Evolutionary conservation across 2,797 vertebrate species (phyloP).

Genomic region (Yasuhikotakia modesta): DNA sequence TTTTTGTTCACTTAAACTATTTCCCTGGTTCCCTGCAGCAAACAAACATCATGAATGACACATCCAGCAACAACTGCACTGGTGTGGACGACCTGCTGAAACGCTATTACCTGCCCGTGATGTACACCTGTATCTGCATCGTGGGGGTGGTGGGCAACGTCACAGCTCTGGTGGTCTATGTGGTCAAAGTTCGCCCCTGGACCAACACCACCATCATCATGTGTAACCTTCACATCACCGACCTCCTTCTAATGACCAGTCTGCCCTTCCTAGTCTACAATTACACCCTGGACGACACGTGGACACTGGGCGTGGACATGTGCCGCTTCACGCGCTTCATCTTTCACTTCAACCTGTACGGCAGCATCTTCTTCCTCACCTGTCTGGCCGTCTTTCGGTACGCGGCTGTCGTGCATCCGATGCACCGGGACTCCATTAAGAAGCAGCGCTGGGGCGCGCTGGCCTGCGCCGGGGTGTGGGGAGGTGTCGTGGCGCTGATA

Average conservation of each 20-base stretch:
- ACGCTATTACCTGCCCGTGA: slow-evolving; percentile 63
- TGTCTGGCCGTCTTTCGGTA: slow-evolving; percentile 84
- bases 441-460: slow-evolving; percentile 74
- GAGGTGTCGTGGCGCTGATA: slow-evolving; percentile 56
- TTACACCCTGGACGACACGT: slow-evolving; percentile 69
- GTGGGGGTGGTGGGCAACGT: slow-evolving; percentile 83
- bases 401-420: slow-evolving; percentile 74
- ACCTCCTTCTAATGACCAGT: slow-evolving; percentile 79
- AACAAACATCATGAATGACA: slow-evolving; percentile 30
- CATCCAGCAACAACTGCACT: slow-evolving; percentile 53
- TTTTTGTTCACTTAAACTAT: no score
- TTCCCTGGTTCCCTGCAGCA: not conserved
- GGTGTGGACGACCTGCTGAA: slow-evolving; percentile 55
- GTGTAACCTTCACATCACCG: slow-evolving; percentile 83
- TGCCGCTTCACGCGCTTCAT: slow-evolving; percentile 82
- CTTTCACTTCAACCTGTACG: slow-evolving; percentile 85
- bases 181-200: slow-evolving; percentile 85
- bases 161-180: slow-evolving; percentile 75
- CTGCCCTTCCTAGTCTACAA: slow-evolving; percentile 85
- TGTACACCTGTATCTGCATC: slow-evolving; percentile 80
- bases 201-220: slow-evolving; percentile 83
- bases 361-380: slow-evolving; percentile 85
- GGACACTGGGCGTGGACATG: slow-evolving; percentile 81
- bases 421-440: slow-evolving; percentile 72
- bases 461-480: slow-evolving; percentile 73